These are phyloP conservation scores for Tuta absoluta DNA, from an alignment of 2,888 invertebrate species.

Conservation along the genomic window DNA sequence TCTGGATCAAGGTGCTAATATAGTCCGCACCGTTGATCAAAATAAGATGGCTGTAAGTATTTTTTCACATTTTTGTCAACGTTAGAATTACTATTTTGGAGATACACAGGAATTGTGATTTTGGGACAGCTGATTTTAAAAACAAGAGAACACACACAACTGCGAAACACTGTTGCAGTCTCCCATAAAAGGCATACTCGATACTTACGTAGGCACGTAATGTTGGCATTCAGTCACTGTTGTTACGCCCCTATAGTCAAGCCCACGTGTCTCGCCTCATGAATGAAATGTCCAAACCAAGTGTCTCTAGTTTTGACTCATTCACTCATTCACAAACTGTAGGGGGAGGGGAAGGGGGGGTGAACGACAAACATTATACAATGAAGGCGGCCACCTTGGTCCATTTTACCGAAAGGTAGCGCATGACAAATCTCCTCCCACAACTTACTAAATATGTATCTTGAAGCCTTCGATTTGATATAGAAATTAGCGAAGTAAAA, in stretches of 20 bases:
- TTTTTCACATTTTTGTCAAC: too few relatives aligned
- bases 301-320: slow-evolving; percentile 24
- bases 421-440: slow-evolving; percentile 13
- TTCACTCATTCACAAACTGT: slow-evolving; percentile 20
- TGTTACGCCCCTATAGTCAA: slow-evolving; percentile 4
- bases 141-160: too few relatives aligned
- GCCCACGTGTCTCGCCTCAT: slow-evolving; percentile 15
- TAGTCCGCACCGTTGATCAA: too few relatives aligned
- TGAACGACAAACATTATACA: slow-evolving; percentile 12
- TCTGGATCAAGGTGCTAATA: neutral
- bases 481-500: slow-evolving; percentile 13
- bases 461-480: slow-evolving; percentile 1
- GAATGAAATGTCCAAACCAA: slow-evolving; percentile 24
- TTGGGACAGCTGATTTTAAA: too few relatives aligned
- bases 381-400: slow-evolving; percentile 17
- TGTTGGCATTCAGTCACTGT: slow-evolving; percentile 4
- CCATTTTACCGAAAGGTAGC: slow-evolving; percentile 17
- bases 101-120: too few relatives aligned
- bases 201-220: neutral
- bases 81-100: too few relatives aligned
- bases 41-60: too few relatives aligned
- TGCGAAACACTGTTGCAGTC: too few relatives aligned
- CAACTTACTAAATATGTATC: slow-evolving; percentile 11
- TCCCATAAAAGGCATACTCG: neutral
- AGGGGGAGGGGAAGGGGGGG: slow-evolving; percentile 23